Conservation (phyloP, 2,113 vertebrate genomes). For the human (Homo sapiens) region GRCh38 chrX:118268501-118269000, state of each 20-base stretch:
- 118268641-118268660: neutral
- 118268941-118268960: neutral
- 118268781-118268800: neutral
- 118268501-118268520: neutral
- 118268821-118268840: neutral
- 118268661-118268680: neutral
- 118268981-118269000: neutral
- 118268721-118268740: neutral
- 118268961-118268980: neutral
- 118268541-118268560: neutral
- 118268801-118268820: neutral
- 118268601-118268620: neutral
- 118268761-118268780: neutral
- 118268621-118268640: neutral
- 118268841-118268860: neutral
- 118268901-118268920: neutral
- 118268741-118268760: neutral
- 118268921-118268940: neutral
- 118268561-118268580: neutral
- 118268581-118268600: neutral
- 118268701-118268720: neutral
- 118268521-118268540: neutral
- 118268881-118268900: neutral
- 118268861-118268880: neutral
- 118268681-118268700: neutral